Conservation (phyloP, 1,140 invertebrate genomes). For the Mycetomoellerius zeteki region DNA sequence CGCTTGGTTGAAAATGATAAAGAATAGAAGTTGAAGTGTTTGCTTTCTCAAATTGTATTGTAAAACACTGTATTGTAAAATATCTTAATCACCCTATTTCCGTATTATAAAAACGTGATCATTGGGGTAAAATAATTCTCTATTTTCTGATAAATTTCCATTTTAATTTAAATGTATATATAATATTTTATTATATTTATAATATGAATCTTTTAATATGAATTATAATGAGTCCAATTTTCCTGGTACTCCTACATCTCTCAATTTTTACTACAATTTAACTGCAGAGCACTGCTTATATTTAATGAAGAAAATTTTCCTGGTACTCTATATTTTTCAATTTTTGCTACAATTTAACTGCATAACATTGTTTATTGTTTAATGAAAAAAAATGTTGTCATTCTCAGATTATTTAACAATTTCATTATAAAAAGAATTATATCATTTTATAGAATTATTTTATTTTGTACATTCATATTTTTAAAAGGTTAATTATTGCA, state of each 20-base stretch:
- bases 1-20: conserved; percentile 3
- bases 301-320: neutral
- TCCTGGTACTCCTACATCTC: neutral
- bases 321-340: neutral
- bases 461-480: neutral
- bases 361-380: neutral
- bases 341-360: neutral
- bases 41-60: neutral
- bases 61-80: neutral
- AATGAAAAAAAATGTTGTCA: neutral
- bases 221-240: neutral
- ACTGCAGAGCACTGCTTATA: neutral
- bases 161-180: neutral
- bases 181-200: neutral
- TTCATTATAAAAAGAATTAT: neutral
- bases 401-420: neutral
- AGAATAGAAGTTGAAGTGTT: neutral
- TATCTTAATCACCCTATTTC: neutral
- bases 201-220: neutral
- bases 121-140: neutral
- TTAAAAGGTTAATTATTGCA: neutral
- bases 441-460: neutral
- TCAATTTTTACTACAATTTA: neutral
- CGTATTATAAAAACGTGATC: neutral
- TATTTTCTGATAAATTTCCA: neutral